Evolutionary conservation across 2,888 invertebrate species (phyloP), one percentile per base, ranked within the genome.

Genomic region (Mesorhabditis spiculigera): DNA sequence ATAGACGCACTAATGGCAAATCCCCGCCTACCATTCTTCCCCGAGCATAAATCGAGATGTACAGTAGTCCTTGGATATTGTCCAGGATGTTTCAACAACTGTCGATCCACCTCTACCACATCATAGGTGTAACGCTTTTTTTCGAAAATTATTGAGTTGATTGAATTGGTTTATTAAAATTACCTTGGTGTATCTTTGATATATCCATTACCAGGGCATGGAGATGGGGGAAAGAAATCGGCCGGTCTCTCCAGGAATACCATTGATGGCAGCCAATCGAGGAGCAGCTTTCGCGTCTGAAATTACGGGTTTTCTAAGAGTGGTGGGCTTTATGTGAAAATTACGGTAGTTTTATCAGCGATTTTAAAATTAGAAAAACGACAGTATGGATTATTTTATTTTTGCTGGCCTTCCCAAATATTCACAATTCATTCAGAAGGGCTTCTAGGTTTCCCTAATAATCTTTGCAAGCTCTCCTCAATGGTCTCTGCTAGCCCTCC

Each of bases 211-310:
- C 28, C 28, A 28, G 28, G 28, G 3, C 13, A 63, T 6, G 28
- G 63, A 63, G 63, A 63, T n/a, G n/a, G 28, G 41, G 41, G 65
- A 43, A 10, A 70, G 42, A 80, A 75, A n/a, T 73, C 71, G 42
- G 81, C 77, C 4, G 82, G 82, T 42, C 83, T 70, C 16, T 81
- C 78, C 79, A 84, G 83, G 65, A 80, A 80, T 5, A 84, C 67
- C 41, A 84, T 63, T 43, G 77, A 71, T 6, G 84, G 81, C 10
- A 82, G 73, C 82, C 83, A 83, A 65, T 78, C 73, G 45, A 84
- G 71, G 4, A 84, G 74, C 41, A 84, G 45, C 10, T 76, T 75
- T 67, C 80, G 76, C 43, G 79, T 66, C 83, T 83, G 70, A 66
- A 81, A 72, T 28, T 28, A 28, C 3, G 1, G 28, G 28, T 28